phyloP scores from a whole-genome alignment of 2,113 vertebrate species.

The Mormyrus iriodes region DNA sequence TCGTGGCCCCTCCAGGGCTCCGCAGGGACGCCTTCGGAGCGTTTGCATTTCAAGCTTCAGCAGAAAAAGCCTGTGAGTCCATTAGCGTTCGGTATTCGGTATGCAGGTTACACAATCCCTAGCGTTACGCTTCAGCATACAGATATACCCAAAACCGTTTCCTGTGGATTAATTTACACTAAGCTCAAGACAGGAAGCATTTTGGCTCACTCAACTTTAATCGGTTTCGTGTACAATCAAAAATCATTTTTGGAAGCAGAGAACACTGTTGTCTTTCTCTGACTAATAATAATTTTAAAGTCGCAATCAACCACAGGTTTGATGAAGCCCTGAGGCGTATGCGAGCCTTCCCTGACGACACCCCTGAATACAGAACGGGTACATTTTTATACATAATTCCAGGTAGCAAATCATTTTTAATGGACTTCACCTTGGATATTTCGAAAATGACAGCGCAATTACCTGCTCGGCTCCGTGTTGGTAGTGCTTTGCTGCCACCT shows the following conservation, averaged over 20 bases:
- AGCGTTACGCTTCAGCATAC: background rate
- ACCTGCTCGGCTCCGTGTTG: background rate
- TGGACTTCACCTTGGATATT: background rate
- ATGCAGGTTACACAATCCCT: background rate
- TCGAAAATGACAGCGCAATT: background rate
- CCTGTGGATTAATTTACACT: background rate
- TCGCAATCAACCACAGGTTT: background rate
- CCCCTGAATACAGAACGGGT: background rate
- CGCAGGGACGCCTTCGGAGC: background rate
- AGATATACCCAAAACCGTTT: background rate
- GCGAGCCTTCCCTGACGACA: background rate
- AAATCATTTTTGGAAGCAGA: background rate
- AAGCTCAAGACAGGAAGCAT: background rate
- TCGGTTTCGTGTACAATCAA: background rate
- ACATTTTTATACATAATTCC: background rate
- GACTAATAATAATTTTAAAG: background rate
- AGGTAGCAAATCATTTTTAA: background rate
- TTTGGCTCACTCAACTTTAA: background rate
- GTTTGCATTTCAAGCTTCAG: background rate
- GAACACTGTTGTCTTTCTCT: background rate
- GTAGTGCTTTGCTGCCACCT: constrained; percentile 10
- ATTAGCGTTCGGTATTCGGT: background rate
- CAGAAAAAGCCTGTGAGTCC: background rate
- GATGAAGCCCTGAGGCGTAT: background rate
- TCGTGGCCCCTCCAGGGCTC: background rate